Evolutionary conservation across 2,797 vertebrate species (phyloP), one percentile per base, ranked within the genome.

Genomic region (Clarias platycephalus): DNA sequence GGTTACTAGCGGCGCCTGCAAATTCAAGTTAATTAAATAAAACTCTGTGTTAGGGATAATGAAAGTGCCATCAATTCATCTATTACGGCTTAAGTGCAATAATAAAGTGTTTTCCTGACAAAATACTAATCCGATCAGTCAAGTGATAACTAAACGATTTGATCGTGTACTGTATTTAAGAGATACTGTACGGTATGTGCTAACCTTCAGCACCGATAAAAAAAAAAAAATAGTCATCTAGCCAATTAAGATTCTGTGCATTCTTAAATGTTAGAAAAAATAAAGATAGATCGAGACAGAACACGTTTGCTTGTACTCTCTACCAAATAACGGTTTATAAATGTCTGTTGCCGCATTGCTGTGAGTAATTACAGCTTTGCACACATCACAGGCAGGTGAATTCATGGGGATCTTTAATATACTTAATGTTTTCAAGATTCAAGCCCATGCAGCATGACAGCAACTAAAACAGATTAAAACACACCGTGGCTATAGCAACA

Each of bases 401-500:
- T 60, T 60, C 28, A 58, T 28, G 6, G 18, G n/a, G 64, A 83
- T 85, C n/a, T 64, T 64, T 60, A 60, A 57, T 37, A 24, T 55
- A 55, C 71, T 62, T 62, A 20, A 31, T 76, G 82, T 83, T 80
- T 28, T 34, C 16, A 68, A 80, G 84, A 80, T 80, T 10, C 40
- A 58, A 53, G 71, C 57, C 70, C 64, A 53, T 74, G 78, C 66
- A 58, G 55, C 55, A 37, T 76, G 15, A 37, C 31, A 83, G 70
- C 81, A 77, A 10, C 72, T 71, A 53, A 80, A 78, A 77, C 60
- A 58, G 44, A 86, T 85, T 83, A 66, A 82, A 71, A 85, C 15
- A 67, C 26, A 31, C 67, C 12, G 34, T 20, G 20, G 34, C 18
- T 24, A 22, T 22, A 68, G 67, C 67, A 68, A 37, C 20, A 58